Evolutionary conservation across 1,140 invertebrate genomes (phyloP).

Genomic region (Drosophila orosa): DNA sequence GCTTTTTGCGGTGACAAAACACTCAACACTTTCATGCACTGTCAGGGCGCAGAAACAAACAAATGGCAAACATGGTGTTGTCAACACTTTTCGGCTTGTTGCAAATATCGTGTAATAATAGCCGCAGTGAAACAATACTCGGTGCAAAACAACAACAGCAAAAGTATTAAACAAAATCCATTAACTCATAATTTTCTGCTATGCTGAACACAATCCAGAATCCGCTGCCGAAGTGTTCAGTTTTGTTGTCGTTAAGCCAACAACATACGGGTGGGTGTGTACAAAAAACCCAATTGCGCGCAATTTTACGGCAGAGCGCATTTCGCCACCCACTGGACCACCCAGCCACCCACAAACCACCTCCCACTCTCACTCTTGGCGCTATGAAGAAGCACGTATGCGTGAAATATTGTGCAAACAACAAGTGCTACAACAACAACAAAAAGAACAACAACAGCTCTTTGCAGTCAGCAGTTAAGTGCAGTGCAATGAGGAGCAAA

Average conservation of each 20-base stretch:
- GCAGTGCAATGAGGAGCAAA: slow-evolving; percentile 40
- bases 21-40: slow-evolving; percentile 75
- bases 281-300: slow-evolving; percentile 76
- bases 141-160: background rate
- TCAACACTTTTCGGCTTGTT: slow-evolving; percentile 65
- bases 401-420: slow-evolving; percentile 83
- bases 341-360: slow-evolving; percentile 28
- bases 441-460: slow-evolving; percentile 18
- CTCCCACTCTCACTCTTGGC: slow-evolving; percentile 5
- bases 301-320: slow-evolving; percentile 81
- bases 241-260: slow-evolving; percentile 74
- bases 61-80: slow-evolving; percentile 47
- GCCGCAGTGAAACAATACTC: slow-evolving; percentile 11
- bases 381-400: slow-evolving; percentile 61
- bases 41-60: slow-evolving; percentile 52
- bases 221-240: slow-evolving; percentile 60
- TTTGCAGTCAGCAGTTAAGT: slow-evolving; percentile 45
- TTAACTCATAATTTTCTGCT: slow-evolving; percentile 83
- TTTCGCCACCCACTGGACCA: slow-evolving; percentile 48
- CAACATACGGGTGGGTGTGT: slow-evolving; percentile 5
- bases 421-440: slow-evolving; percentile 39
- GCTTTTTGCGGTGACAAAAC: slow-evolving; percentile 42
- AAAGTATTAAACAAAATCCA: slow-evolving; percentile 73
- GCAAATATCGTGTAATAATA: slow-evolving; percentile 60
- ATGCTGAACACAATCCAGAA: slow-evolving; percentile 68